Evolutionary conservation across 2,888 invertebrate genomes (phyloP), one percentile per base, ranked within the genome.

Genomic region (Mythimna loreyi): DNA sequence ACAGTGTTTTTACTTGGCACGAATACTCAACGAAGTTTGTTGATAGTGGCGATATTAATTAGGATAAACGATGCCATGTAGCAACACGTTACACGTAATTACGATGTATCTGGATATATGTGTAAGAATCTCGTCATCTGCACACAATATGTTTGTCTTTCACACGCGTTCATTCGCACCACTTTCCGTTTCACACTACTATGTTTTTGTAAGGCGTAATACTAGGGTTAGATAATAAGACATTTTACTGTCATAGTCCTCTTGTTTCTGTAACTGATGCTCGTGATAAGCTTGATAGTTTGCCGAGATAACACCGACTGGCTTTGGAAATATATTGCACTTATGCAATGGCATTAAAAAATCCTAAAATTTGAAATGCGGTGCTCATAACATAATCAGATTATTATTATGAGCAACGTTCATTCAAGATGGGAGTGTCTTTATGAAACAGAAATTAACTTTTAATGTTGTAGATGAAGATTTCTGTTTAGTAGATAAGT

Each of bases 141-240:
- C 86, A 89, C 82, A 92, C 91, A 92, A 90, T 91, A 85, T 88
- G 89, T 86, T 85, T 71, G 84, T 75, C 81, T 86, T 92, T 94
- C 94, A 85, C 94, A 94, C 93, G 93, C 85, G 90, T 87, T 89
- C 89, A 80, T 91, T 93, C 89, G 89, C 91, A 91, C 86, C 86
- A 90, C 92, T 93, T 92, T 94, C 93, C 83, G 89, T 93, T 93
- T 93, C 91, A 84, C 86, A 84, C 85, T 85, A 83, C 81, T 70
- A 80, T 65, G 79, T 85, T 83, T 85, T 85, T 85, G 76, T 68
- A 66, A 75, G 59, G 36, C 59, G 61, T 60, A 80, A 80, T 80
- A 62, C 76, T 75, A 50, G 57, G 47, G 82, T 89, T 87, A 85
- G 86, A 84, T 87, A 88, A 88, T 80, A 75, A 62, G 73, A 63